Conservation (phyloP, 2,888 invertebrate species). For the Caenorhabditis sp. region DNA sequence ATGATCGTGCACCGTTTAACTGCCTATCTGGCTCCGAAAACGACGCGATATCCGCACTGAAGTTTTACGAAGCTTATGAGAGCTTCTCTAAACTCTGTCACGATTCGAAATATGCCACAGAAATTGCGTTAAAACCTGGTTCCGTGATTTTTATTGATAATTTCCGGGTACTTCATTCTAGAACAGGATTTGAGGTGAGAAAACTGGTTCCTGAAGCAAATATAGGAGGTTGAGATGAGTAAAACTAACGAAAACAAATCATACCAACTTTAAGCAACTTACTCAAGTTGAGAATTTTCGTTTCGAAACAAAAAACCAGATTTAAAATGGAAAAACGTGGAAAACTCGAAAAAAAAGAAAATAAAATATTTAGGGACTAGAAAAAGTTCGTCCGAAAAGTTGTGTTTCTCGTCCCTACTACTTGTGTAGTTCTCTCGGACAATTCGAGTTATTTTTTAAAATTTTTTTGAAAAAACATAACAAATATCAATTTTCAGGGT, state of each 20-base stretch:
- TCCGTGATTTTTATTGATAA: slow-evolving; percentile 81
- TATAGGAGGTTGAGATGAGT: no score
- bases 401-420: no score
- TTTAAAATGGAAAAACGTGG: no score
- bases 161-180: slow-evolving; percentile 82
- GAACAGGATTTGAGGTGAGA: slow-evolving; percentile 76
- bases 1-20: slow-evolving; percentile 79
- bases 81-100: slow-evolving; percentile 58
- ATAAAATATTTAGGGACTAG: no score
- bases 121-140: slow-evolving; percentile 76
- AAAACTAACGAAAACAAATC: neutral
- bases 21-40: slow-evolving; percentile 26
- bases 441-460: neutral
- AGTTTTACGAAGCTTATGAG: slow-evolving; percentile 65
- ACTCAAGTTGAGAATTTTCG: no score
- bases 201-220: neutral
- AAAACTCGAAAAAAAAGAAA: no score
- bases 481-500: slow-evolving; percentile 73
- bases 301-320: no score
- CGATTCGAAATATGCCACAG: slow-evolving; percentile 38
- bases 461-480: neutral
- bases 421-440: neutral
- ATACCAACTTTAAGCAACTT: no score
- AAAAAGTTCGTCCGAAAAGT: no score
- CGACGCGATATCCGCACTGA: slow-evolving; percentile 36